Conservation (phyloP, 1,140 invertebrate species). For the Drosophila takahashii region DNA sequence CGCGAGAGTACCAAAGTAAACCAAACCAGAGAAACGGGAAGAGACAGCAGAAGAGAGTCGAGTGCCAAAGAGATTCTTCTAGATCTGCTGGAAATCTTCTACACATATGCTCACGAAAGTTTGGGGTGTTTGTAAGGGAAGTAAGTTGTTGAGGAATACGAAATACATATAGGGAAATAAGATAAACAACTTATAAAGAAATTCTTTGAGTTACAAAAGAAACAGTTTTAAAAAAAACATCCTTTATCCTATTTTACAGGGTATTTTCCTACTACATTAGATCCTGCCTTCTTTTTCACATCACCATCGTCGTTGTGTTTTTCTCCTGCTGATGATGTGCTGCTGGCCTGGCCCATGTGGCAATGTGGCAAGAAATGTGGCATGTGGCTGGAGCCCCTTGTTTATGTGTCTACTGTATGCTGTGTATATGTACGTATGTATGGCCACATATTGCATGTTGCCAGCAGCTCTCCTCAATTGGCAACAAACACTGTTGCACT, state of each 20-base stretch:
- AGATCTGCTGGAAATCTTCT: neutral
- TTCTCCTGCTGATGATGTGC: slow-evolving; percentile 21
- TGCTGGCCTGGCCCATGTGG: slow-evolving; percentile 19
- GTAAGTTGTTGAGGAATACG: neutral
- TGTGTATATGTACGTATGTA: slow-evolving; percentile 1
- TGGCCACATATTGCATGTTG: slow-evolving; percentile 14
- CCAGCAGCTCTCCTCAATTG: slow-evolving; percentile 29
- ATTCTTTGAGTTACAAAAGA: too few species aligned
- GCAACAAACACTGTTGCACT: slow-evolving; percentile 9
- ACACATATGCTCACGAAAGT: neutral
- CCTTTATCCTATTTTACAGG: neutral
- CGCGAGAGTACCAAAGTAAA: slow-evolving; percentile 26
- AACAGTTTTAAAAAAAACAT: too few species aligned
- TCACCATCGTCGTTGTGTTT: neutral
- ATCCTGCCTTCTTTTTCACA: slow-evolving; percentile 6
- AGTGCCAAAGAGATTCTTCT: slow-evolving; percentile 4
- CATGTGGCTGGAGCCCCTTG: slow-evolving; percentile 30
- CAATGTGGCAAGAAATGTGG: slow-evolving; percentile 29
- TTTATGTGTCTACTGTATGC: slow-evolving; percentile 35
- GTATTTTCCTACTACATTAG: neutral
- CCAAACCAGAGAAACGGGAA: slow-evolving; percentile 3
- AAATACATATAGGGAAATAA: neutral
- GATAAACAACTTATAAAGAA: neutral
- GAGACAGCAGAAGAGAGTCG: neutral
- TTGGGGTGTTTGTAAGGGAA: neutral